Conservation (phyloP, 2,113 vertebrate species). For the Campylorhamphus procurvoides region DNA sequence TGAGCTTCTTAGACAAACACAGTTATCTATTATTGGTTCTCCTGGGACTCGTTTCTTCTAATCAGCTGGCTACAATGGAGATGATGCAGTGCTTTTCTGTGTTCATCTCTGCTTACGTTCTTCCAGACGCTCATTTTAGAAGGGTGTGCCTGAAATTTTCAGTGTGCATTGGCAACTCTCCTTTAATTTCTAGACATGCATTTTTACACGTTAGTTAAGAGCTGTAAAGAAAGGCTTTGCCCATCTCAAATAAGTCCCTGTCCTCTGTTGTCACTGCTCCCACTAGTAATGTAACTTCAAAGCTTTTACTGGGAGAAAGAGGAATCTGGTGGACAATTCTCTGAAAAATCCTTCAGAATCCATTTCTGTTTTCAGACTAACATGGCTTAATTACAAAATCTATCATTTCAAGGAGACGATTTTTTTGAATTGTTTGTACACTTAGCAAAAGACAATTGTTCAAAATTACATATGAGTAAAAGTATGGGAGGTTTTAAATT, state of each 20-base stretch:
- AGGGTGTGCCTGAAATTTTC: background rate
- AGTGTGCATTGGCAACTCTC: background rate
- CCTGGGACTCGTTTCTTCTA: background rate
- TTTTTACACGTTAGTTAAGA: background rate
- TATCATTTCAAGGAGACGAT: background rate
- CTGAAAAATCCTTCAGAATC: background rate
- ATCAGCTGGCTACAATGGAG: background rate
- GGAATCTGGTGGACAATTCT: background rate
- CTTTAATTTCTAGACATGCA: background rate
- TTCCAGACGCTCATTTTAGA: background rate
- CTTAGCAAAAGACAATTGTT: background rate
- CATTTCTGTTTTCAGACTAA: background rate
- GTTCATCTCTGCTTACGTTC: background rate
- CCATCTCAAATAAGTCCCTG: background rate
- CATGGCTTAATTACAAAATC: background rate
- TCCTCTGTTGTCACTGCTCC: background rate
- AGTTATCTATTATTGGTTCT: background rate
- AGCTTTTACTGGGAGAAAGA: background rate
- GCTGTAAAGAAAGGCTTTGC: background rate
- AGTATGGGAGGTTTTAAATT: rapidly evolving
- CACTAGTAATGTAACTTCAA: rapidly evolving
- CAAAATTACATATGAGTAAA: background rate
- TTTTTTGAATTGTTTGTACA: background rate
- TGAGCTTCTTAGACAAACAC: background rate
- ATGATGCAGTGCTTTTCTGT: background rate